Conservation (phyloP, 2,113 vertebrate species). For the Litocranius walleri region DNA sequence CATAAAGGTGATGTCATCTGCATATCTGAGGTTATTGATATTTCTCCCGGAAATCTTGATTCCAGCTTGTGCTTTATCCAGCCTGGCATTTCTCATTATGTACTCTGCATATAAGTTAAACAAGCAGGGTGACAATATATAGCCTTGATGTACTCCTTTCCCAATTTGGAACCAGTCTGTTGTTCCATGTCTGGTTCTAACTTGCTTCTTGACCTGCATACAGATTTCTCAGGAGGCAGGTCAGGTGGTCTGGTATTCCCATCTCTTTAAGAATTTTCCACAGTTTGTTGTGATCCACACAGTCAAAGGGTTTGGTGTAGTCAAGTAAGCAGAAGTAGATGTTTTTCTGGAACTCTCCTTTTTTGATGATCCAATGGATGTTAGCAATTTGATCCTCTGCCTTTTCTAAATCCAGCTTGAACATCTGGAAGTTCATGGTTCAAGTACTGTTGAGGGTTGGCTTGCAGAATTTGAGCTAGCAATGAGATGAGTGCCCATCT, state of each 20-base stretch:
- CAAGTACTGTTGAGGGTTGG: not conserved
- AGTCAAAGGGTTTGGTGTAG: not conserved
- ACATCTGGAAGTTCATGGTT: not conserved
- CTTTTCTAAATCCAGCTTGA: not conserved
- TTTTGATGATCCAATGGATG: not conserved
- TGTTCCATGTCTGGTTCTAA: not conserved
- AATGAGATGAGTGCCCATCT: not conserved
- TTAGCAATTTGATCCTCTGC: not conserved
- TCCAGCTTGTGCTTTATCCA: not conserved
- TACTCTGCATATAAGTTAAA: not conserved
- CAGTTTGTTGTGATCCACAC: not conserved
- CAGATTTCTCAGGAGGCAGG: not conserved
- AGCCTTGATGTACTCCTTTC: not conserved
- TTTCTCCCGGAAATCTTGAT: not conserved
- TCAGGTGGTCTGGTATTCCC: not conserved
- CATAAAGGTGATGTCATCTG: not conserved
- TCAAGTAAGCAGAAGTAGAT: not conserved
- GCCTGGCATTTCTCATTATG: not conserved
- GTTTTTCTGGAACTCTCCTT: not conserved
- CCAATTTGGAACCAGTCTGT: not conserved
- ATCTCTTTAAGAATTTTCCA: not conserved
- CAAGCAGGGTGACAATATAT: not conserved
- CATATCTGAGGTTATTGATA: not conserved
- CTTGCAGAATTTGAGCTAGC: not conserved
- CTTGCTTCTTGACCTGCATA: not conserved